Percentiles rank a stretch among this genome's conserved stretches.
Evolutionary conservation across 2,888 invertebrate species (phyloP).

Genomic region (Chymomyza caudatula): DNA sequence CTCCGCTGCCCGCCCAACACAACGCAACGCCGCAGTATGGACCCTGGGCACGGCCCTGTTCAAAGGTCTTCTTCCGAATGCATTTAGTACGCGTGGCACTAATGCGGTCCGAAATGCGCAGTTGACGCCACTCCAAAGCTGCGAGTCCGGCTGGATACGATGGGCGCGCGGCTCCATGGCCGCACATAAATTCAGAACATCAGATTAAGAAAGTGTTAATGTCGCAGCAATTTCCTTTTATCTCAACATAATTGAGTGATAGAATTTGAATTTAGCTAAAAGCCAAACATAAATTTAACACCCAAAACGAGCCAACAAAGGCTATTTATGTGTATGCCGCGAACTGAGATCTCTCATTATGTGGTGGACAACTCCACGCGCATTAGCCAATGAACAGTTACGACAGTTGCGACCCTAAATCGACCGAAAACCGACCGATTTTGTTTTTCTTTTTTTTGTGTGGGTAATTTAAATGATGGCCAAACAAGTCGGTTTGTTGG

Average conservation of each 20-base stretch:
- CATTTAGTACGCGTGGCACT: slow-evolving; percentile 49
- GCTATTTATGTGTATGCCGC: slow-evolving; percentile 1
- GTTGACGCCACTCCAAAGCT: neutral
- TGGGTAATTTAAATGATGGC: neutral
- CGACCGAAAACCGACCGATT: neutral
- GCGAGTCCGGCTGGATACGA: neutral
- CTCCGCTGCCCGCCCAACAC: neutral
- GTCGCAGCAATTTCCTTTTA: slow-evolving; percentile 73
- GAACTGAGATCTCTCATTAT: neutral
- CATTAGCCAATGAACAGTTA: neutral
- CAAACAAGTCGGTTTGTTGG: neutral
- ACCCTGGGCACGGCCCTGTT: slow-evolving; percentile 4
- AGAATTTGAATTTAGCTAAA: slow-evolving; percentile 76
- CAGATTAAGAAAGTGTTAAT: slow-evolving; percentile 72
- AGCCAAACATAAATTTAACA: slow-evolving; percentile 75
- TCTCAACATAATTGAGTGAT: slow-evolving; percentile 77
- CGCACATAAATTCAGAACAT: slow-evolving; percentile 71
- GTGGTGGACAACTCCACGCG: neutral
- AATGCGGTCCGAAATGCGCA: slow-evolving; percentile 16
- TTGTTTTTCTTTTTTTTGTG: neutral
- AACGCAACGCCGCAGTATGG: neutral
- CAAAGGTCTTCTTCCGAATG: slow-evolving; percentile 28
- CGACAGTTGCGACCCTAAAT: neutral
- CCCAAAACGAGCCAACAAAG: slow-evolving; percentile 59
- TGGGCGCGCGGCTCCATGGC: slow-evolving; percentile 43